Evolutionary conservation across 35 echinoderm and acorn worm genomes (phyloP), one percentile per base, ranked within the genome.

Genomic region (Nesometra sesokonis): DNA sequence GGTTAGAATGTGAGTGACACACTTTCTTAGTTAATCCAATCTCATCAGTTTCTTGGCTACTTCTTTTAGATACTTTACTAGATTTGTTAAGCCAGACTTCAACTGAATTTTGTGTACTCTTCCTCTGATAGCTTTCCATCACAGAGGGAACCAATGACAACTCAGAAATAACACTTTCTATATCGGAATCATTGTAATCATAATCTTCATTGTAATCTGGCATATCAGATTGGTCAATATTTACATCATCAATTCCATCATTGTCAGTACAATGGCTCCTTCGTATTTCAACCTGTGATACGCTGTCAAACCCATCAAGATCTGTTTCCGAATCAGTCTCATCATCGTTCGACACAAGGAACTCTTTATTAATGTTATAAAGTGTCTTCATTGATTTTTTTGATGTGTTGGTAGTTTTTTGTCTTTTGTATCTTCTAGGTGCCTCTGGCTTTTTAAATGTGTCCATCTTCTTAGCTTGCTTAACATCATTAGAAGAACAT

Each of bases 161-260:
- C 29, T 85, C 83, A 30, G 83, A 47, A 8, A 85, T n/a, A 15
- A 85, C 57, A 85, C 83, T 85, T 40, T 85, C 83, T 1, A 85
- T 17, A 52, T 85, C 83, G 32, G 83, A 85, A 9, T 85, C 83
- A n/a, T 47, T 52, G 35, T 85, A 31, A 52, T 85, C 38, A 84
- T 37, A 40, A 84, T 40, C 27, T n/a, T n/a, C n/a, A n/a, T n/a
- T n/a, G n/a, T n/a, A n/a, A n/a, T n/a, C n/a, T n/a, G n/a, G n/a
- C n/a, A n/a, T n/a, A n/a, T n/a, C n/a, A n/a, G n/a, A n/a, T n/a
- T n/a, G n/a, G n/a, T n/a, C n/a, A n/a, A n/a, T n/a, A n/a, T n/a
- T n/a, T n/a, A n/a, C n/a, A n/a, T n/a, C n/a, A n/a, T n/a, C n/a
- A n/a, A n/a, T n/a, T n/a, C n/a, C n/a, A n/a, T n/a, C n/a, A n/a